phyloP scores from a whole-genome alignment of 2,888 invertebrate genomes.

The Microplitis manilae region DNA sequence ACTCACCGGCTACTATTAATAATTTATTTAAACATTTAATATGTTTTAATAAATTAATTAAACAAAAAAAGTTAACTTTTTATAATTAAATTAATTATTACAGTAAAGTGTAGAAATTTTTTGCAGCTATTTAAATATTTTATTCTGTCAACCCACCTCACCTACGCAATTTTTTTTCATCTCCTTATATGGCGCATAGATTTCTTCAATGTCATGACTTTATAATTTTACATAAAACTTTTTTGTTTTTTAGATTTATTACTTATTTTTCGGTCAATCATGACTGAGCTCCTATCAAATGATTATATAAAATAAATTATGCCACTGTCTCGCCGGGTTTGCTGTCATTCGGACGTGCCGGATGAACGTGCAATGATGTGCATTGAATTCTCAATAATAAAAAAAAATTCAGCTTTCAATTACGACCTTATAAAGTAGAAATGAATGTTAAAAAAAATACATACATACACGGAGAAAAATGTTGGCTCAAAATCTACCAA shows the following conservation, averaged over 20 bases:
- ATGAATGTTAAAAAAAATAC: not conserved
- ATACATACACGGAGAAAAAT: no score
- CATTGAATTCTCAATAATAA: slow-evolving; percentile 8
- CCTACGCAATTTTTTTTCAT: slow-evolving; percentile 46
- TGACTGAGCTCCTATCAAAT: not conserved
- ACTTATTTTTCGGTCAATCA: not conserved
- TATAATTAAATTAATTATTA: no score
- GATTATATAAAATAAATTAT: slow-evolving; percentile 17
- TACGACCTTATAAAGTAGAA: not conserved
- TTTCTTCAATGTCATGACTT: slow-evolving; percentile 47
- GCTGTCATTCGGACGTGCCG: slow-evolving; percentile 14
- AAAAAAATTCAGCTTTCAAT: slow-evolving; percentile 19
- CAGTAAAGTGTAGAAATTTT: no score
- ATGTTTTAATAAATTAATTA: no score
- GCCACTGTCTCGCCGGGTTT: slow-evolving; percentile 12
- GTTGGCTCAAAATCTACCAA: no score
- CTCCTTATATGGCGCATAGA: slow-evolving; percentile 45
- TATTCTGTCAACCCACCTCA: not conserved
- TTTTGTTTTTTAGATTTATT: not conserved
- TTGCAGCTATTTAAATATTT: not conserved
- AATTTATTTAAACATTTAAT: slow-evolving; percentile 13
- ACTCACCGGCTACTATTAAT: slow-evolving; percentile 48
- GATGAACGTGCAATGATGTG: slow-evolving; percentile 9
- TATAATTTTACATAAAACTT: slow-evolving; percentile 7
- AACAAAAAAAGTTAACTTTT: no score